Evolutionary conservation across 30 jellyfish, hydroid and myxozoan genomes (phyloP).

Genomic region (Cassiopea andromeda): DNA sequence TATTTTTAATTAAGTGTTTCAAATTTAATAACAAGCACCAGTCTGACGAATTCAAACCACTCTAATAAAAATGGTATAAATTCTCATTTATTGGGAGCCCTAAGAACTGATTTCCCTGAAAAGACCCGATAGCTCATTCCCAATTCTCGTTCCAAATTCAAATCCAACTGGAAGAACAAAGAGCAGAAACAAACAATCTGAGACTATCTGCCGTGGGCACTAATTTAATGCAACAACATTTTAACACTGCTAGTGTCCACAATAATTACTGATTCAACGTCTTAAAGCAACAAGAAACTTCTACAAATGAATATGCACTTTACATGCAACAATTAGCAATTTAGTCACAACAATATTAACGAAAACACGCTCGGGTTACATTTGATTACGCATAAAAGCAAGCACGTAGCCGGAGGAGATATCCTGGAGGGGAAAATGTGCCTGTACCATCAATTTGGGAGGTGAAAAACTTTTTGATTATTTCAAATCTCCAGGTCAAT

Average conservation of each 20-base stretch:
- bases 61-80: too few relatives aligned
- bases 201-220: neutral
- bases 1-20: too few relatives aligned
- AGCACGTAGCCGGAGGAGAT: neutral
- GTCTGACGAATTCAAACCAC: too few relatives aligned
- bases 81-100: too few relatives aligned
- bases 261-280: conserved; percentile 10
- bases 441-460: too few relatives aligned
- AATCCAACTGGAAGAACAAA: neutral
- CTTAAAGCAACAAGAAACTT: neutral
- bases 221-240: conserved; percentile 1
- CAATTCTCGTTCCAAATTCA: neutral
- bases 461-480: too few relatives aligned
- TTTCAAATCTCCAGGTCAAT: neutral
- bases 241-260: conserved; percentile 3
- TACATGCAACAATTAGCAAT: conserved; percentile 15
- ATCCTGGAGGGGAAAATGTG: too few relatives aligned
- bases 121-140: too few relatives aligned
- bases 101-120: too few relatives aligned
- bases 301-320: neutral
- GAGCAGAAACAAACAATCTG: neutral
- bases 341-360: conserved; percentile 27
- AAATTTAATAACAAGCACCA: too few relatives aligned
- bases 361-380: neutral
- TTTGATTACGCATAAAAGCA: neutral